Percentiles rank a stretch among this genome's conserved stretches.
Evolutionary conservation across 2,888 invertebrate species (phyloP).

Genomic region (Lochmaea crataegi): DNA sequence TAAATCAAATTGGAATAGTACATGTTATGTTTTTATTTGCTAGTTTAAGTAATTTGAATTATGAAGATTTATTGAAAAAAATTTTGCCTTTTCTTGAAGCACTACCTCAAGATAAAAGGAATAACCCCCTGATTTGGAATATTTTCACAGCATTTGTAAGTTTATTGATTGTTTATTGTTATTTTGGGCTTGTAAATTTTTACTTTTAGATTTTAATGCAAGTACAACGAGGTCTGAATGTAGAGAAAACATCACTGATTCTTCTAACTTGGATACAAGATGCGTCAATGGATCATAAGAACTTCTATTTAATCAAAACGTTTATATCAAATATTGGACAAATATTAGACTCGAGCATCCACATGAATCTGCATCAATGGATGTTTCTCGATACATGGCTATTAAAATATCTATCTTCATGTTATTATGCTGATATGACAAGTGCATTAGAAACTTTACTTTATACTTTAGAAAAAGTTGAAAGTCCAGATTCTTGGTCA

Average conservation of each 20-base stretch:
- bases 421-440: conserved; percentile 57
- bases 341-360: conserved; percentile 53
- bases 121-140: conserved; percentile 54
- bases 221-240: conserved; percentile 50
- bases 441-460: conserved; percentile 54
- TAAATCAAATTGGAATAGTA: conserved; percentile 57
- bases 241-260: conserved; percentile 52
- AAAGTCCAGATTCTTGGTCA: conserved; percentile 51
- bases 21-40: conserved; percentile 59
- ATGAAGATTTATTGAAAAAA: conserved; percentile 59
- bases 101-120: conserved; percentile 53
- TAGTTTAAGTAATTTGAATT: conserved; percentile 53
- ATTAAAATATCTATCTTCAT: conserved; percentile 55
- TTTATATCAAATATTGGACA: conserved; percentile 54
- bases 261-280: conserved; percentile 53
- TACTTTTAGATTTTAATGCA: conserved; percentile 55
- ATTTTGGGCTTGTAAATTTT: neutral
- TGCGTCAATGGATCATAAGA: conserved; percentile 52
- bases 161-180: neutral
- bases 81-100: conserved; percentile 54
- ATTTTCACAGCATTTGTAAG: conserved; percentile 59
- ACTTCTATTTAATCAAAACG: conserved; percentile 55
- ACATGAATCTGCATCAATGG: conserved; percentile 57
- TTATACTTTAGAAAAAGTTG: conserved; percentile 51
- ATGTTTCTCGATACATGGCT: conserved; percentile 60